Base-by-base conservation (phyloP, 2,797 vertebrate genomes). In the Heterohyrax brucei region DNA sequence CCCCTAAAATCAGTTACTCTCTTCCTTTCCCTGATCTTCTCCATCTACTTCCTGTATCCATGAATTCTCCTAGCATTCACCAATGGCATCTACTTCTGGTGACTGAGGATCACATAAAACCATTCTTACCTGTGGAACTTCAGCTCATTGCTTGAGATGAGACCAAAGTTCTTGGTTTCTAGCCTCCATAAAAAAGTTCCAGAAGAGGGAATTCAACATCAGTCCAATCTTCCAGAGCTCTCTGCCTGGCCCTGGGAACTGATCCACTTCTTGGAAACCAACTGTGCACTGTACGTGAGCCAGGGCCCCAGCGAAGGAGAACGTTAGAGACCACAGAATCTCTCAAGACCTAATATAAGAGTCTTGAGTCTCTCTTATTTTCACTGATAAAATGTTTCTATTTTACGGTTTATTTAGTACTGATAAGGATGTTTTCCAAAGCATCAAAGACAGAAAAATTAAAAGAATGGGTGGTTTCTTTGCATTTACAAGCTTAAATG, bases 121-220 rank as follows among this genome's bases (percentile, higher is more conserved):
- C 24, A 16, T 68, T 86, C 86, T 87, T 66, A 78, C 82, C 77
- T 93, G 80, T 39, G 48, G 44, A 85, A 50, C 26, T 24, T 82
- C 14, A 26, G 83, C 68, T 96, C 59, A 21, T 33, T 91, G 59
- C 33, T 88, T 81, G 85, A 50, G 66, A 82, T 18, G 22, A 91
- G 61, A 83, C n/a, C 66, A 24, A 95, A 86, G 72, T 76, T 93
- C 82, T 96, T 86, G 82, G 72, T 85, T 96, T 97, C 82, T 80
- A 87, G 84, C 39, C 50, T 68, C 75, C 61, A 72, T 64, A 84
- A 70, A 87, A 89, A 44, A 66, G 84, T 90, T 91, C 68, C 77
- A 68, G 89, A 92, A 92, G 19, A 92, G 28, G 33, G n/a, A 75
- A 87, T 95, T 87, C 30, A 76, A 95, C 89, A 33, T 64, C 70